A percentile compares a stretch with the other conserved stretches of the same genome.
Conservation (phyloP, 2,888 invertebrate species). For the Aphrophora alni region DNA sequence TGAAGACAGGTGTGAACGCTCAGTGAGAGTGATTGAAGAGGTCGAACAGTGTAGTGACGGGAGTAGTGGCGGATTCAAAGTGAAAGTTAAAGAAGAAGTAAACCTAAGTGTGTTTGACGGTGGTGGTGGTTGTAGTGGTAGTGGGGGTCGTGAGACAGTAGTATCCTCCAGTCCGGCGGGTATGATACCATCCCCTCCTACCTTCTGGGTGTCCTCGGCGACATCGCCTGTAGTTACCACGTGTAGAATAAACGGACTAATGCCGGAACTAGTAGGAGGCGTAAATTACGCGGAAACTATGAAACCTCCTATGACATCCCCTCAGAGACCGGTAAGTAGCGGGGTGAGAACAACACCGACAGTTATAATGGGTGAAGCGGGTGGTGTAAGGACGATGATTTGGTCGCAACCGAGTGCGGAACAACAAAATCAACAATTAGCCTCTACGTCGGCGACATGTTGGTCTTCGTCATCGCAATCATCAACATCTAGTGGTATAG, state of each 20-base stretch:
- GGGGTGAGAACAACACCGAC: slow-evolving; percentile 68
- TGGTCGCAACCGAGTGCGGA: slow-evolving; percentile 65
- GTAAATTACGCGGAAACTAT: slow-evolving; percentile 53
- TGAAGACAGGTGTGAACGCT: slow-evolving; percentile 28
- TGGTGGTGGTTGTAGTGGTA: slow-evolving; percentile 58
- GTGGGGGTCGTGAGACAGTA: slow-evolving; percentile 50
- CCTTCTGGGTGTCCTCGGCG: slow-evolving; percentile 53
- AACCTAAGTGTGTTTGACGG: slow-evolving; percentile 66
- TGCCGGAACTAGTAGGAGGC: slow-evolving; percentile 81
- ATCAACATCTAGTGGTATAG: slow-evolving; percentile 59
- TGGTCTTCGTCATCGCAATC: slow-evolving; percentile 63
- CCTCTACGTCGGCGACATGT: slow-evolving; percentile 63
- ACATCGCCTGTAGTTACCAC: slow-evolving; percentile 49
- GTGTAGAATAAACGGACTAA: slow-evolving; percentile 74
- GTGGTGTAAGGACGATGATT: slow-evolving; percentile 78
- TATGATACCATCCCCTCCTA: slow-evolving; percentile 41
- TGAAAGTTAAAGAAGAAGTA: slow-evolving; percentile 57
- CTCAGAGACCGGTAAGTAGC: slow-evolving; percentile 46
- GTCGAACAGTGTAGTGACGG: slow-evolving; percentile 21
- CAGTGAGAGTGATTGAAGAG: slow-evolving; percentile 44
- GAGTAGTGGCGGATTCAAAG: slow-evolving; percentile 31
- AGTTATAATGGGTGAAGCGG: slow-evolving; percentile 93
- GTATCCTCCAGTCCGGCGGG: slow-evolving; percentile 40
- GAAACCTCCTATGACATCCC: slow-evolving; percentile 40
- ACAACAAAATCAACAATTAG: slow-evolving; percentile 33